Base-by-base conservation (phyloP, 2,888 invertebrate species). In the Sinopyrophorus schimmeli region DNA sequence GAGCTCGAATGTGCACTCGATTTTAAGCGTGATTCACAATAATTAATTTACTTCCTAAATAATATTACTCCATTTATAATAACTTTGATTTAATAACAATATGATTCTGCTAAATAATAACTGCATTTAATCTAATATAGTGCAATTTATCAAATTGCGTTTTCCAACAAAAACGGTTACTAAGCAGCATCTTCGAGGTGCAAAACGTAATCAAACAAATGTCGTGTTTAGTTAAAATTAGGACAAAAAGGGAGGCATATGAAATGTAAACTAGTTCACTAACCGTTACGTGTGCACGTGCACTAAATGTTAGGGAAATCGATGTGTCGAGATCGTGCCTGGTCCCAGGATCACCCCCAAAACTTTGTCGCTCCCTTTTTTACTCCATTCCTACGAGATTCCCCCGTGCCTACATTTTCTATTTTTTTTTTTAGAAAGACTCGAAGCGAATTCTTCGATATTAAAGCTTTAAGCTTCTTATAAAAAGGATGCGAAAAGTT, bases 311-410 rank as follows among this genome's bases (percentile, higher is more conserved):
- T 40, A 40, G 39, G 14, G 32, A 41, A 48, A 56, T 56, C 56
- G 56, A 56, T 56, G 56, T 41, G 48, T 39, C 26, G 43, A 34
- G 46, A 46, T 52, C 48, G 56, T 56, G 53, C 56, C 56, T 48
- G 53, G 56, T 37, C 34, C 53, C 35, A 28, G 44, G 35, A 44
- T 56, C 47, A 53, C 53, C 49, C 32, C 27, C 46, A 4, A 17
- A 21, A 6, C 38, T 14, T 16, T 11, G 30, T 23, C 38, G 12
- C 9, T 10, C 17, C 17, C 27, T 26, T 30, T 9, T 31, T 31
- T 2, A 18, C 7, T 14, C 31, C 17, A 31, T 31, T 17, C 17
- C 16, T 31, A 17, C n/a, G 9, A 31, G 17, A 31, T 17, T 15
- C 15, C 16, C 15, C 23, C 2, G 24, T 15, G 15, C 26, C n/a